A percentile compares a stretch with the other conserved stretches of the same genome.
Conservation (phyloP, 2,797 vertebrate genomes). For the Heliangelus exortis region DNA sequence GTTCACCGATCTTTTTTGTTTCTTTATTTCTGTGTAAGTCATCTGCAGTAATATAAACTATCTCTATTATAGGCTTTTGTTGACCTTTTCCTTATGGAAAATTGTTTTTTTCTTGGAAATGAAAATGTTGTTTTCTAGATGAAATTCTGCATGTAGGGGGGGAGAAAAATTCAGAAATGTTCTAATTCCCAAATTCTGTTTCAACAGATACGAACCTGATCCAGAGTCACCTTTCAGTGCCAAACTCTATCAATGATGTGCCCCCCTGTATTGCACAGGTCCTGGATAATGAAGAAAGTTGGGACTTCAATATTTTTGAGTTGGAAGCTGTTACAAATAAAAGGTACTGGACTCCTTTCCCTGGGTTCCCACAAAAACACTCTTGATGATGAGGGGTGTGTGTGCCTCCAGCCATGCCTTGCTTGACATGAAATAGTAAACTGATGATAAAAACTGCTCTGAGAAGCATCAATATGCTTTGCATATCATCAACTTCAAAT, state of each 20-base stretch:
- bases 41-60: background rate
- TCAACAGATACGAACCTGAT: conserved; percentile 77
- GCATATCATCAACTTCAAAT: background rate
- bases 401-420: background rate
- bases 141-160: background rate
- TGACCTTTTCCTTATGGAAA: background rate
- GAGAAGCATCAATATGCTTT: background rate
- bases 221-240: conserved; percentile 77
- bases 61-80: background rate
- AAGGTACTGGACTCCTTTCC: conserved; percentile 69
- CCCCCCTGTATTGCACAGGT: conserved; percentile 77
- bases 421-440: background rate
- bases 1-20: background rate
- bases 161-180: background rate
- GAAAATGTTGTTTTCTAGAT: background rate
- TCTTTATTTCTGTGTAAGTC: background rate
- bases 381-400: background rate
- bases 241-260: conserved; percentile 78
- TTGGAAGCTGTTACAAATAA: conserved; percentile 83
- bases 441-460: background rate
- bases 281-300: conserved; percentile 82
- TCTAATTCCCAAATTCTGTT: conserved; percentile 44
- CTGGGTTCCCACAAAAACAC: background rate
- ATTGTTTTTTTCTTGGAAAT: background rate
- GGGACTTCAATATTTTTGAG: conserved; percentile 87